Evolutionary conservation across 2,797 vertebrate genomes (phyloP).

Genomic region (Sebastes dallii): DNA sequence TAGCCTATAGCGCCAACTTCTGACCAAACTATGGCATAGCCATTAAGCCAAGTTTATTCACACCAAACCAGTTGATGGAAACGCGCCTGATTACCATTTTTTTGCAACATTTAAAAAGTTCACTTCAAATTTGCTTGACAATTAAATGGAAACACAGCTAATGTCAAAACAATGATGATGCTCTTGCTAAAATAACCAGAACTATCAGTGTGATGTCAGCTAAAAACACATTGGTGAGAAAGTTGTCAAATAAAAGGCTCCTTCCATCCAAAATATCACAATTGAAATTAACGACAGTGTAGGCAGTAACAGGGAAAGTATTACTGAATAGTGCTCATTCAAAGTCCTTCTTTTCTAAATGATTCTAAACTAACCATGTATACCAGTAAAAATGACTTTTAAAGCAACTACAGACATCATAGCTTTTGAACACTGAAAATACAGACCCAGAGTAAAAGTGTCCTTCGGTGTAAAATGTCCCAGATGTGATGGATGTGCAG

Average conservation of each 20-base stretch:
- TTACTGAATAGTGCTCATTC: neutral
- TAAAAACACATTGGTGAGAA: neutral
- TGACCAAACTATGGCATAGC: too few relatives aligned
- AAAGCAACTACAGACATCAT: constrained; percentile 28
- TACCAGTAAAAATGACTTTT: constrained; percentile 32
- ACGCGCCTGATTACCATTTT: too few relatives aligned
- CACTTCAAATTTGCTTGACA: too few relatives aligned
- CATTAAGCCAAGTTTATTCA: too few relatives aligned
- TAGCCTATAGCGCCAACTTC: too few relatives aligned
- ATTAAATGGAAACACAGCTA: neutral
- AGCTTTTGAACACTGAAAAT: constrained; percentile 21
- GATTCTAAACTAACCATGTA: neutral
- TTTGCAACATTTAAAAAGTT: too few relatives aligned
- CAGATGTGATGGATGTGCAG: neutral
- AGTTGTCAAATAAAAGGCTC: neutral
- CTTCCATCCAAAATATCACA: neutral
- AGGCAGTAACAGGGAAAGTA: neutral
- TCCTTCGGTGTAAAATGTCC: constrained; percentile 26
- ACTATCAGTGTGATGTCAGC: neutral
- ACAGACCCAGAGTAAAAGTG: neutral
- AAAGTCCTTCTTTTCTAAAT: constrained; percentile 11
- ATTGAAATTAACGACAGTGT: neutral
- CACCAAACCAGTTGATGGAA: too few relatives aligned
- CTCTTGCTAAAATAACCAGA: neutral
- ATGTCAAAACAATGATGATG: neutral